Percentiles rank a stretch among this genome's conserved stretches.
Evolutionary conservation across 2,113 vertebrate genomes (phyloP).

Genomic region (Arvicanthis niloticus): DNA sequence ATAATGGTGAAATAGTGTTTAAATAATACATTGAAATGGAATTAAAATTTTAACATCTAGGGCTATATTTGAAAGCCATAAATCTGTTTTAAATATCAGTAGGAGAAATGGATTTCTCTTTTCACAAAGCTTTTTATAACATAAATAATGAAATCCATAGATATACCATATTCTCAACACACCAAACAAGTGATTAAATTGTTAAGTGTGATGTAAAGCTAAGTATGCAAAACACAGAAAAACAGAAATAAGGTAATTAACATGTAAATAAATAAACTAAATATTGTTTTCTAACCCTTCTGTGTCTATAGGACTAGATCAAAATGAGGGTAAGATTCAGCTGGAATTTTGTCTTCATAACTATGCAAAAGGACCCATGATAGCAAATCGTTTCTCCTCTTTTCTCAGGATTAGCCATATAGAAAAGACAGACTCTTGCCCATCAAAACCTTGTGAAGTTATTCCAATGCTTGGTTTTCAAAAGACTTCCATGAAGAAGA

Average conservation of each 20-base stretch:
- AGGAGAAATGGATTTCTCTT: slow-evolving; percentile 53
- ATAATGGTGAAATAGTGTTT: slow-evolving; percentile 27
- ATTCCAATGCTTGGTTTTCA: slow-evolving; percentile 54
- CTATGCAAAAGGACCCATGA: slow-evolving; percentile 22
- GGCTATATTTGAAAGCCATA: slow-evolving; percentile 63
- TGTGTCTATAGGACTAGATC: slow-evolving; percentile 24
- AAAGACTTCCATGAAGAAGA: slow-evolving; percentile 41
- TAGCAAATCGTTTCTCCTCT: neutral
- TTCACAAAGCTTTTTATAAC: slow-evolving; percentile 47
- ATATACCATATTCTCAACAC: slow-evolving; percentile 28
- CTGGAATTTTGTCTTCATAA: slow-evolving; percentile 32
- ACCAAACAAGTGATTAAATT: slow-evolving; percentile 61
- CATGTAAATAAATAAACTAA: slow-evolving; percentile 43
- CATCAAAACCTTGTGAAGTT: neutral
- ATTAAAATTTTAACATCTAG: slow-evolving; percentile 62
- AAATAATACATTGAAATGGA: slow-evolving; percentile 53
- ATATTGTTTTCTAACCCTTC: neutral
- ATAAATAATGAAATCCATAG: slow-evolving; percentile 62
- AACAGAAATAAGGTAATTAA: slow-evolving; percentile 43
- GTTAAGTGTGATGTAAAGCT: slow-evolving; percentile 35
- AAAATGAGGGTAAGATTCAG: slow-evolving; percentile 32
- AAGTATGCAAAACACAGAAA: neutral
- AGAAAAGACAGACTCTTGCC: neutral
- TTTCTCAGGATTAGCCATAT: neutral
- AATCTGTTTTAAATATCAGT: slow-evolving; percentile 52